Conservation (phyloP, 2,797 vertebrate genomes). For the Percopsis omiscomaycus region DNA sequence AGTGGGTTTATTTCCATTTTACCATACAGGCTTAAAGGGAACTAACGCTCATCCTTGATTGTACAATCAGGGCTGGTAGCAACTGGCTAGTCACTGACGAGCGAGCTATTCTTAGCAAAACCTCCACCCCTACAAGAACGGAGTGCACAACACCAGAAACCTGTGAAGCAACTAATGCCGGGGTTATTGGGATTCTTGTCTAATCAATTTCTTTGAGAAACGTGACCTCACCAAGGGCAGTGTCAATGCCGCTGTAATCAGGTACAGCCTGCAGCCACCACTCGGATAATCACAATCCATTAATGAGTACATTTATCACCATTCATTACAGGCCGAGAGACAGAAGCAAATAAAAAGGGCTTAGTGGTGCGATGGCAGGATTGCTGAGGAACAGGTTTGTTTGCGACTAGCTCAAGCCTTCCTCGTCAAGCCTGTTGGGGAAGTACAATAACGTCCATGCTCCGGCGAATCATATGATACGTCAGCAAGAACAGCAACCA, state of each 20-base stretch:
- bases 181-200: background rate
- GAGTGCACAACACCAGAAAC: background rate
- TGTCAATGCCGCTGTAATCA: slow-evolving; percentile 24
- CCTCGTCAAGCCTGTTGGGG: slow-evolving; percentile 40
- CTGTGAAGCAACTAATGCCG: slow-evolving; percentile 2
- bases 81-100: too few species aligned
- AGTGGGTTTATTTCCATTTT: too few species aligned
- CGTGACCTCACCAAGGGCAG: background rate
- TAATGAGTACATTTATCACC: slow-evolving; percentile 3
- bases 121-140: too few species aligned
- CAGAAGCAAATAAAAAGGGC: background rate
- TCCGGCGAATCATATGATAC: background rate
- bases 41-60: too few species aligned
- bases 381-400: slow-evolving; percentile 25
- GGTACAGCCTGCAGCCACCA: slow-evolving; percentile 10
- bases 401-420: slow-evolving; percentile 12
- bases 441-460: slow-evolving; percentile 7
- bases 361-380: slow-evolving; percentile 4
- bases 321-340: slow-evolving; percentile 12
- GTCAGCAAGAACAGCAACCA: slow-evolving; percentile 21
- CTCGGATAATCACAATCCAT: slow-evolving; percentile 11
- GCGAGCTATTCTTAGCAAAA: too few species aligned
- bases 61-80: too few species aligned
- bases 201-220: slow-evolving; percentile 6
- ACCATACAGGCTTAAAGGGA: too few species aligned